Percentiles rank a stretch among this genome's conserved stretches.
Conservation (phyloP, 64 coral and sea anemone species). For the Porites lutea region DNA sequence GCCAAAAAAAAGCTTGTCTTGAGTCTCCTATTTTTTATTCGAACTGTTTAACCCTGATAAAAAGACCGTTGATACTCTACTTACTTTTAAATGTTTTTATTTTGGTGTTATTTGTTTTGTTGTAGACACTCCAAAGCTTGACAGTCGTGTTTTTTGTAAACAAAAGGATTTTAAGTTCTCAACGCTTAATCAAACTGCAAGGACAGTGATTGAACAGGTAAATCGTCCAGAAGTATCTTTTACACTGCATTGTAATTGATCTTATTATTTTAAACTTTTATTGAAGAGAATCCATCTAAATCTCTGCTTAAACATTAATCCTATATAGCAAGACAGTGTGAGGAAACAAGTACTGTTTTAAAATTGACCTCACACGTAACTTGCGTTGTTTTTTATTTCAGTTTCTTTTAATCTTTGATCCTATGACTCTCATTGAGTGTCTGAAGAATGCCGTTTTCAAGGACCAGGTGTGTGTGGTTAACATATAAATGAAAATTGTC, state of each 20-base stretch:
- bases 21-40: no score
- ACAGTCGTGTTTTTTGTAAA: slow-evolving; percentile 11
- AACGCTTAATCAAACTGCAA: slow-evolving; percentile 8
- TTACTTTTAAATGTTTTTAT: no score
- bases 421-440: slow-evolving; percentile 31
- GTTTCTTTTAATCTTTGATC: slow-evolving; percentile 68
- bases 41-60: no score
- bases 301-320: no score
- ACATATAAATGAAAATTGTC: not conserved
- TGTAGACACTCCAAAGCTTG: not conserved
- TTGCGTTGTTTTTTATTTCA: not conserved
- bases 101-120: not conserved
- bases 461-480: slow-evolving; percentile 20
- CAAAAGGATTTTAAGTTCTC: slow-evolving; percentile 58
- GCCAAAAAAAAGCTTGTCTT: no score
- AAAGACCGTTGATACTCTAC: no score
- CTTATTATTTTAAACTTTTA: not conserved
- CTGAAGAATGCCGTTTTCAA: slow-evolving; percentile 42
- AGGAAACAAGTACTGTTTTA: not conserved
- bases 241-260: no score
- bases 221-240: not conserved
- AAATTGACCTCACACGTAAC: not conserved
- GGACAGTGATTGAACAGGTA: slow-evolving; percentile 61
- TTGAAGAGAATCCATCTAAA: no score
- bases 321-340: no score